A percentile compares a stretch with the other conserved stretches of the same genome.
phyloP scores from a whole-genome alignment of 2,113 vertebrate species.

The Patagioenas fasciata region DNA sequence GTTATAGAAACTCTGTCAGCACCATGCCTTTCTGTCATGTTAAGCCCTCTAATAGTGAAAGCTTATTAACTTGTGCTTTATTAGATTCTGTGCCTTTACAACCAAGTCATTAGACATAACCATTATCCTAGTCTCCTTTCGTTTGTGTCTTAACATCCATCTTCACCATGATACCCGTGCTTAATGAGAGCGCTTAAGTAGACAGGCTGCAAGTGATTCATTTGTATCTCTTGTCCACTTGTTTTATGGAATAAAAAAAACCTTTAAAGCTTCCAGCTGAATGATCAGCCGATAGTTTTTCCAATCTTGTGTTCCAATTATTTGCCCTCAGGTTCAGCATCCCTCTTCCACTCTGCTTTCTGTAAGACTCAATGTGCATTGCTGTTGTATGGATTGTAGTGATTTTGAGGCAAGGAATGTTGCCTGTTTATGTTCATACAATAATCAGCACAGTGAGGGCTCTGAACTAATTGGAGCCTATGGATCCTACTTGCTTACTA shows the following conservation, averaged over 20 bases:
- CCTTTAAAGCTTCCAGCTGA: neutral
- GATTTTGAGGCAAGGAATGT: neutral
- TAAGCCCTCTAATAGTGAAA: slow-evolving; percentile 13
- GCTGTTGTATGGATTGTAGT: neutral
- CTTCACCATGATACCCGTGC: neutral
- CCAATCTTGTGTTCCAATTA: neutral
- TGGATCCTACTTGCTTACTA: neutral
- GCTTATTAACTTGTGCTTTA: slow-evolving; percentile 51
- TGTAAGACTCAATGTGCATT: neutral
- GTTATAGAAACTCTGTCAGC: slow-evolving; percentile 22
- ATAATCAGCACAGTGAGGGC: neutral
- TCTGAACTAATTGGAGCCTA: neutral
- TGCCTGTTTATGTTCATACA: neutral
- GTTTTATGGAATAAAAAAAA: neutral
- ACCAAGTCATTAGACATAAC: slow-evolving; percentile 40
- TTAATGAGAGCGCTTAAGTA: slow-evolving; percentile 50
- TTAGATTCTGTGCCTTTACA: slow-evolving; percentile 37
- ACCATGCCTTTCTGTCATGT: neutral
- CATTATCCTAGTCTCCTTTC: neutral
- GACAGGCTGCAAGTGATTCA: slow-evolving; percentile 16
- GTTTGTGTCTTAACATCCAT: neutral
- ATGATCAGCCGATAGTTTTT: slow-evolving; percentile 12
- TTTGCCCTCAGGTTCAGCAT: slow-evolving; percentile 3
- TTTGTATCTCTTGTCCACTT: slow-evolving; percentile 9
- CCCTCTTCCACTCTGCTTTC: neutral